Evolutionary conservation across 2,888 invertebrate genomes (phyloP), one percentile per base, ranked within the genome.

Genomic region (Catocala sponsa): DNA sequence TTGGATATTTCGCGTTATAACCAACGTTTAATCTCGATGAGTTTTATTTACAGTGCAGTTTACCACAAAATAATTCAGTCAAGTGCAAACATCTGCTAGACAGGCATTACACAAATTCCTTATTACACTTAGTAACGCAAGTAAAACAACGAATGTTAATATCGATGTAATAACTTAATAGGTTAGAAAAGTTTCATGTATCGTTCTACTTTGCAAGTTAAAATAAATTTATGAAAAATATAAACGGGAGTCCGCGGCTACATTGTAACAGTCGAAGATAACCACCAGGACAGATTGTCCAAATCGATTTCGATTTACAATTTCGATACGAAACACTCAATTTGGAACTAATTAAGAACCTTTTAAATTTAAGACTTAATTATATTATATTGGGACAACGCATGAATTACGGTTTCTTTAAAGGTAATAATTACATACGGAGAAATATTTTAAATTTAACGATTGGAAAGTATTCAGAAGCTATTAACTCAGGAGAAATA

Each of bases 301-400:
- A n/a, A 52, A 41, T 52, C 42, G 47, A 55, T 55, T 44, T 41
- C 58, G 43, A 59, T 48, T 42, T 41, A 46, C 12, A 46, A 38
- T 53, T 56, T 5, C 42, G 1, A 55, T 47, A 51, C 33, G 51
- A 50, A 33, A 56, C 61, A 54, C 25, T 51, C 42, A 56, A 61
- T 52, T 47, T 33, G 51, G 42, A 52, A 32, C 32, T 59, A 53
- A 59, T 51, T 47, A 60, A 46, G 11, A 12, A 10, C 25, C 35
- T 10, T 50, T 54, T 53, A 48, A 44, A 32, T 51, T 38, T 9
- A 12, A 44, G 25, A 53, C 9, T 33, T 32, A 52, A 47, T 32
- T 35, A 38, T 44, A 4, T 46, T 38, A 25, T 38, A 15, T 35
- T 47, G 13, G 6, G 10, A 7, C 11, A 10, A 7, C 32, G 32